phyloP scores from a whole-genome alignment of 2,888 invertebrate genomes.

The Synanthedon andrenaeformis region DNA sequence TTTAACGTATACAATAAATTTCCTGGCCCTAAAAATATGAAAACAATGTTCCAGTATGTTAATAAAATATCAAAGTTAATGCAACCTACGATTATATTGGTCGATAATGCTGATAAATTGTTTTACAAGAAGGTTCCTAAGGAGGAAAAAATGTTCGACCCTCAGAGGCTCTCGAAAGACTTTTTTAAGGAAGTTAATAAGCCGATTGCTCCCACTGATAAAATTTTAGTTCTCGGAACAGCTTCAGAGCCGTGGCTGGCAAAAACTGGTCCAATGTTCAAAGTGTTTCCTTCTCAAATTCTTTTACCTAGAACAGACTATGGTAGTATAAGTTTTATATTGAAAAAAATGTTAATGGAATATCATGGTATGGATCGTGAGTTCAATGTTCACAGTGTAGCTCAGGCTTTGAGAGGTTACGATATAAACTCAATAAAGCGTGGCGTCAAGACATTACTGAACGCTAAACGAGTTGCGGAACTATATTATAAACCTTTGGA shows the following conservation, averaged over 20 bases:
- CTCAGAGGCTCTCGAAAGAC: constrained; percentile 76
- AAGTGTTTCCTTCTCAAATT: constrained; percentile 70
- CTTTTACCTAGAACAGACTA: constrained; percentile 71
- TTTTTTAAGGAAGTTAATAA: constrained; percentile 78
- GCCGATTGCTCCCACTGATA: constrained; percentile 73
- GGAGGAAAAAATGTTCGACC: constrained; percentile 73
- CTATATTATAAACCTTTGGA: constrained; percentile 63
- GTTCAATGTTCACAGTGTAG: constrained; percentile 69
- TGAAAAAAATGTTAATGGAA: constrained; percentile 68
- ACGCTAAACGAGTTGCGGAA: constrained; percentile 58
- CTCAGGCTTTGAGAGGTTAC: constrained; percentile 66
- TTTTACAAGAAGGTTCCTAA: constrained; percentile 77
- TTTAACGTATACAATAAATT: constrained; percentile 77
- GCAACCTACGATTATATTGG: constrained; percentile 80
- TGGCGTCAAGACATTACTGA: constrained; percentile 50
- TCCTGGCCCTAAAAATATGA: constrained; percentile 74
- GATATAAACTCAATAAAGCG: constrained; percentile 60
- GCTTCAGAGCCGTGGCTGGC: constrained; percentile 77
- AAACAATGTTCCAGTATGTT: constrained; percentile 75
- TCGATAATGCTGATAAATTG: constrained; percentile 75
- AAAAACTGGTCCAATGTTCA: constrained; percentile 50
- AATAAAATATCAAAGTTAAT: constrained; percentile 74
- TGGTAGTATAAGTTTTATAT: constrained; percentile 66
- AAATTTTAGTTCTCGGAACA: constrained; percentile 77
- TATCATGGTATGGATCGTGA: constrained; percentile 71